These are phyloP conservation scores for Bursaphelenchus mucronatus DNA, from an alignment of 1,140 invertebrate genomes.

Conservation along the genomic window DNA sequence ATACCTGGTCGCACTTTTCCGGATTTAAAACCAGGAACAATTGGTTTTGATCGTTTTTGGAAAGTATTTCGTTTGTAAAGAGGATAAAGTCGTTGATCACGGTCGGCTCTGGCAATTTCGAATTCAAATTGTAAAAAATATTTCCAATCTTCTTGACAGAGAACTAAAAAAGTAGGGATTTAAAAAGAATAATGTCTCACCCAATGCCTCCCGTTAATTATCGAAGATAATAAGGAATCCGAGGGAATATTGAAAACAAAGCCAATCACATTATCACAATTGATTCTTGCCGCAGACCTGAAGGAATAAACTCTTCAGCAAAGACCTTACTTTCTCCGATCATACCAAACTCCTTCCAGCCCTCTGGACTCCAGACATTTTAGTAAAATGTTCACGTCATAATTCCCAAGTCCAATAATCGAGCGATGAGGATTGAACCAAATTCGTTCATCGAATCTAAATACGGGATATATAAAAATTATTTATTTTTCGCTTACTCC, in stretches of 20 bases:
- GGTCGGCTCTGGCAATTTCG: constrained; percentile 32
- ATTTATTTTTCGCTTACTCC: constrained; percentile 24
- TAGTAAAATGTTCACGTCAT: constrained; percentile 45
- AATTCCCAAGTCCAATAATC: constrained; percentile 47
- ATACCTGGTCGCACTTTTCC: background rate
- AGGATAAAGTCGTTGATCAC: constrained; percentile 32
- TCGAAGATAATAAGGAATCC: constrained; percentile 28
- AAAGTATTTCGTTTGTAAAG: constrained; percentile 30
- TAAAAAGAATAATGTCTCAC: constrained; percentile 24
- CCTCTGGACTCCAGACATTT: constrained; percentile 25
- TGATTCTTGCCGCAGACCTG: constrained; percentile 36
- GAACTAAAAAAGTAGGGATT: constrained; percentile 39
- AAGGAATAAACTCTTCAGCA: constrained; percentile 19
- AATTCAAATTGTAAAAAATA: constrained; percentile 45
- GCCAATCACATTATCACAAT: constrained; percentile 20
- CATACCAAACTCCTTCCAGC: constrained; percentile 35
- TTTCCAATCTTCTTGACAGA: constrained; percentile 30
- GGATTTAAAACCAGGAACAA: constrained; percentile 15
- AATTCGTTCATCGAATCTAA: constrained; percentile 34
- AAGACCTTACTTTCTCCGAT: constrained; percentile 38
- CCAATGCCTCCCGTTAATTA: constrained; percentile 47
- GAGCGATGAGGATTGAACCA: constrained; percentile 51
- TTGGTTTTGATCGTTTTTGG: background rate
- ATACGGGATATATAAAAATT: constrained; percentile 13
- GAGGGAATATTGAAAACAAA: constrained; percentile 49